Percentiles rank a stretch among this genome's conserved stretches.
These are phyloP conservation scores for Nowickia ferox DNA, from an alignment of 2,888 invertebrate genomes.

Conservation along the genomic window DNA sequence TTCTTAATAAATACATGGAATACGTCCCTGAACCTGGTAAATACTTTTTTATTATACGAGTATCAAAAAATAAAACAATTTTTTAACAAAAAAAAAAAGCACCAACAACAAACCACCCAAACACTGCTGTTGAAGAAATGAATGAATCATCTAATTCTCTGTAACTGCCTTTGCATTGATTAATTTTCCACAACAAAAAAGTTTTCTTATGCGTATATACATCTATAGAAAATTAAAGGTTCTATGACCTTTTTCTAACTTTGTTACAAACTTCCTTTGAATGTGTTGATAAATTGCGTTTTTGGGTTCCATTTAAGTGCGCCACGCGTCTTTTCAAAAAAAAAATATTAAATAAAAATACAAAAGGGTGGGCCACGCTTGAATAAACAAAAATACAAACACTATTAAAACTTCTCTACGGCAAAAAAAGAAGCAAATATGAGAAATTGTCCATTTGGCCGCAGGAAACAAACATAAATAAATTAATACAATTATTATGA, in stretches of 20 bases:
- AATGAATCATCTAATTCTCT: neutral
- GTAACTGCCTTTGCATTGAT: neutral
- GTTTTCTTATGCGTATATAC: neutral
- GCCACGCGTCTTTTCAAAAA: conserved; percentile 41
- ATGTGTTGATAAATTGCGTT: neutral
- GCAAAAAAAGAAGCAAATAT: conserved; percentile 4
- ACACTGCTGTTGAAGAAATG: neutral
- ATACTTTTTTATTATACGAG: too few relatives aligned
- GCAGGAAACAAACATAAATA: conserved; percentile 10
- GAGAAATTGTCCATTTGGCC: conserved; percentile 23
- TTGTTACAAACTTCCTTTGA: neutral
- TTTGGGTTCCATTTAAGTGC: conserved; percentile 14
- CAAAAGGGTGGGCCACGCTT: conserved; percentile 8
- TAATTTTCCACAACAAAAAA: neutral
- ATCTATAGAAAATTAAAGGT: conserved; percentile 44
- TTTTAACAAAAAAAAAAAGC: neutral
- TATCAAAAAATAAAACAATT: neutral
- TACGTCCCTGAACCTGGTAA: too few relatives aligned
- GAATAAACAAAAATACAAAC: conserved; percentile 25
- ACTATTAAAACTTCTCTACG: conserved; percentile 8
- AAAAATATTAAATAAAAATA: neutral
- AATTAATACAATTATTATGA: conserved; percentile 13
- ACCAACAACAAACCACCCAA: neutral
- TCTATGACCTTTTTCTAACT: conserved; percentile 34
- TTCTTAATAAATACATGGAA: too few relatives aligned